Evolutionary conservation across 2,113 vertebrate species (phyloP).

Genomic region (Syngnathus floridae): DNA sequence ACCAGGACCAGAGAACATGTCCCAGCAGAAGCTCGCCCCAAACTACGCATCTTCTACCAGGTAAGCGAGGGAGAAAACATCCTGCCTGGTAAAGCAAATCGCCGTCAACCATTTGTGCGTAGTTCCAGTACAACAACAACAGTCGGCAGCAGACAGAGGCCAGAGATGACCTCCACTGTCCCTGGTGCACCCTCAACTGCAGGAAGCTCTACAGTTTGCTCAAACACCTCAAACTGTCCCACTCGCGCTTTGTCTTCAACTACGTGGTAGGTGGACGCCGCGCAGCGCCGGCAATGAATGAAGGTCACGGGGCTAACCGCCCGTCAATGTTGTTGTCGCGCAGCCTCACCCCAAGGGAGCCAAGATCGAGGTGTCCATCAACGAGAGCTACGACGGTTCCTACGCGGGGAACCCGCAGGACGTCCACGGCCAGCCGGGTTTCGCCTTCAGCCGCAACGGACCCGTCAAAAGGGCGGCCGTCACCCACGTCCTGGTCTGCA

Average conservation of each 20-base stretch:
- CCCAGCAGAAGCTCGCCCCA: conserved; percentile 83
- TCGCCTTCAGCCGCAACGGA: conserved; percentile 95
- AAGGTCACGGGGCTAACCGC: background rate
- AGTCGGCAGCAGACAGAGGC: conserved; percentile 96
- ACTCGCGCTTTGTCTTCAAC: conserved; percentile 96
- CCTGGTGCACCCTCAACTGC: conserved; percentile 96
- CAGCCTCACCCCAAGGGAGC: conserved; percentile 97
- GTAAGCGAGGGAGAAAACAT: conserved; percentile 35
- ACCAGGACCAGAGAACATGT: conserved; percentile 80
- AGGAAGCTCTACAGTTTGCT: conserved; percentile 94
- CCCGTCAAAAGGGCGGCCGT: conserved; percentile 93
- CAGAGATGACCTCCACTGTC: conserved; percentile 92
- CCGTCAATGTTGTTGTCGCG: background rate
- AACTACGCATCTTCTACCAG: conserved; percentile 97
- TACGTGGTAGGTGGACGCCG: conserved; percentile 80
- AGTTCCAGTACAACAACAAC: conserved; percentile 98
- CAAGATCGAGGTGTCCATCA: conserved; percentile 95
- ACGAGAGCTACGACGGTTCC: conserved; percentile 92
- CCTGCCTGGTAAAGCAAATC: background rate
- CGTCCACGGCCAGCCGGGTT: conserved; percentile 93
- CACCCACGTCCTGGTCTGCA: conserved; percentile 91
- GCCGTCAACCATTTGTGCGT: background rate
- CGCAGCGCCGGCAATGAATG: background rate
- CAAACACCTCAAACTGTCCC: conserved; percentile 96
- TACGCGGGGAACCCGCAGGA: conserved; percentile 97